Evolutionary conservation across 64 coral and sea anemone species (phyloP).

Genomic region (Montipora foliosa): DNA sequence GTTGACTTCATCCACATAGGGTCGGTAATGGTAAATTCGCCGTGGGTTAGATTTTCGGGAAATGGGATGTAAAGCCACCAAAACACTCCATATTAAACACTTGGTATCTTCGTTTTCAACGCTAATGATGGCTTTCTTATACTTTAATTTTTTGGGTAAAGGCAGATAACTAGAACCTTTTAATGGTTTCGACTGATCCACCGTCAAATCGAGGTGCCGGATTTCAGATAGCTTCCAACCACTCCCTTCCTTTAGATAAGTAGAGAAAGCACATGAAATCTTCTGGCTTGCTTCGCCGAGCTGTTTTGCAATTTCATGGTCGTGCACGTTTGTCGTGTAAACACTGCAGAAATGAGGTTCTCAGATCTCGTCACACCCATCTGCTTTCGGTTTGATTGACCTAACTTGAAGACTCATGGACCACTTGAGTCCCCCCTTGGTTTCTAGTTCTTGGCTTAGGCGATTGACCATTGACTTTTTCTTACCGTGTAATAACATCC

Average conservation of each 20-base stretch:
- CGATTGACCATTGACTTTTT: too few species aligned
- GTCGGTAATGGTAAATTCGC: not conserved
- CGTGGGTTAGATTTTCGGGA: not conserved
- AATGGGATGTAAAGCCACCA: slow-evolving; percentile 21
- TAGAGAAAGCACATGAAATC: not conserved
- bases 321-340: not conserved
- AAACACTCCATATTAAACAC: too few species aligned
- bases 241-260: slow-evolving; percentile 33
- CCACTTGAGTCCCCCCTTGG: too few species aligned
- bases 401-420: not conserved
- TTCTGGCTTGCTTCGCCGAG: too few species aligned
- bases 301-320: too few species aligned
- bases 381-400: slow-evolving; percentile 39
- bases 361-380: not conserved
- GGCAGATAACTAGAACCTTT: not conserved
- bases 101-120: too few species aligned
- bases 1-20: slow-evolving; percentile 3
- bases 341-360: slow-evolving; percentile 56
- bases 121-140: too few species aligned
- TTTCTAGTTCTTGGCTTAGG: too few species aligned
- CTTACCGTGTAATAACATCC: too few species aligned
- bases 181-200: slow-evolving; percentile 24
- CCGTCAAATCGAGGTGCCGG: not conserved
- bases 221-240: not conserved
- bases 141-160: too few species aligned